Evolutionary conservation across 2,113 vertebrate species (phyloP).

Genomic region (human (Homo sapiens)): DNA sequence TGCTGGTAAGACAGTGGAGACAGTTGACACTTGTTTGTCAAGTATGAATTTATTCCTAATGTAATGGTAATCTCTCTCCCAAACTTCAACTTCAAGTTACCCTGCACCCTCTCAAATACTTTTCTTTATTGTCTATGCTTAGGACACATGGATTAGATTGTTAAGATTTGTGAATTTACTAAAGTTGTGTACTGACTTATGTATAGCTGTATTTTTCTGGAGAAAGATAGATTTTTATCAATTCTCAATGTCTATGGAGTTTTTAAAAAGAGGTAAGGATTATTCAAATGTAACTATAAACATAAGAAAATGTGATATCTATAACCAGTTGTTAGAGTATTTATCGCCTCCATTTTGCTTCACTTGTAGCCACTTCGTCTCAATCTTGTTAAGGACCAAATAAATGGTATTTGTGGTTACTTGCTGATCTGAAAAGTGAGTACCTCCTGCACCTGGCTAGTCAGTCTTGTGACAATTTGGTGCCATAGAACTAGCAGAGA

Average conservation of each 20-base stretch:
- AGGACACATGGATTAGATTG: background rate
- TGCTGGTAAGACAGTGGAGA: constrained; percentile 57
- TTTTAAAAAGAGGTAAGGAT: background rate
- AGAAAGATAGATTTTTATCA: background rate
- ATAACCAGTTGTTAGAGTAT: background rate
- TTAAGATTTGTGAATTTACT: background rate
- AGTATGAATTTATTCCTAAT: background rate
- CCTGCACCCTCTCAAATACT: background rate
- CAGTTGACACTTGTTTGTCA: background rate
- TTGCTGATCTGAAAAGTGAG: background rate
- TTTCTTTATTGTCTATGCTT: background rate
- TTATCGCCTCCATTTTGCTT: background rate
- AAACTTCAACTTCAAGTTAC: background rate
- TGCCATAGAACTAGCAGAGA: background rate
- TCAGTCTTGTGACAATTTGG: background rate
- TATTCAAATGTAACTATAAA: background rate
- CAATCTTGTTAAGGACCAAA: background rate
- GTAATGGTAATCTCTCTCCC: background rate
- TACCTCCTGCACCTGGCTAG: background rate
- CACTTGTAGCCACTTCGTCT: background rate
- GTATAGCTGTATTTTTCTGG: background rate
- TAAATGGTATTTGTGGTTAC: background rate
- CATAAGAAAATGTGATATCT: background rate
- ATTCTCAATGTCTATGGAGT: background rate
- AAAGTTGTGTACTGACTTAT: background rate